These are phyloP conservation scores for Formica selysi DNA, from an alignment of 1,140 invertebrate genomes.

Conservation along the genomic window DNA sequence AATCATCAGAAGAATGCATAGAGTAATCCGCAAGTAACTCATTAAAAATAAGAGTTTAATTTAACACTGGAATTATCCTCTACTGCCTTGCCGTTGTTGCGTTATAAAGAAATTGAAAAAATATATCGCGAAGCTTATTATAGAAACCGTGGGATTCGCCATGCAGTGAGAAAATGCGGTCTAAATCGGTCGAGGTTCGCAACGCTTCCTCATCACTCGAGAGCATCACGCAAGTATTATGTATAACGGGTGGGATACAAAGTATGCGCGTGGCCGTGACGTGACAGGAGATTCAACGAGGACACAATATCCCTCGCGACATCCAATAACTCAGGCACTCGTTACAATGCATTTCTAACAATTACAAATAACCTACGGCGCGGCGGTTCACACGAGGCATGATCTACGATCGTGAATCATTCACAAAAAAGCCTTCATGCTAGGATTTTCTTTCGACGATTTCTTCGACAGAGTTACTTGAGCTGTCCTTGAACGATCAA, in stretches of 20 bases:
- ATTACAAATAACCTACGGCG: conserved; percentile 60
- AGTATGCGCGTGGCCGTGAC: conserved; percentile 54
- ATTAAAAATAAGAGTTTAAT: conserved; percentile 23
- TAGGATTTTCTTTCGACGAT: neutral
- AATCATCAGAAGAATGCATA: neutral
- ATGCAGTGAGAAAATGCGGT: conserved; percentile 31
- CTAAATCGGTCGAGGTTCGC: conserved; percentile 46
- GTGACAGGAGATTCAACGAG: conserved; percentile 59
- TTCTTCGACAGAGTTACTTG: neutral
- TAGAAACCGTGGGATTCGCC: conserved; percentile 48
- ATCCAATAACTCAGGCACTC: conserved; percentile 62
- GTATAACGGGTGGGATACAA: conserved; percentile 55
- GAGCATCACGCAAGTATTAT: conserved; percentile 22
- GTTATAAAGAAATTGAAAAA: conserved; percentile 40
- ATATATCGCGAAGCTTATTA: conserved; percentile 11
- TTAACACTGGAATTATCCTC: conserved; percentile 12
- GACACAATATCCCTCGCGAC: conserved; percentile 59
- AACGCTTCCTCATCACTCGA: conserved; percentile 52
- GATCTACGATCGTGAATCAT: conserved; percentile 54
- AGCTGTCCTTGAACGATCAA: neutral
- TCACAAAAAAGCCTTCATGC: conserved; percentile 26
- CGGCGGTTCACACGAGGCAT: conserved; percentile 47
- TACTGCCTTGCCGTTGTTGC: neutral
- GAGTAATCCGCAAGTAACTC: conserved; percentile 15
- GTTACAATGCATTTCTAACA: conserved; percentile 63